Evolutionary conservation across 2,797 vertebrate genomes (phyloP), one percentile per base, ranked within the genome.

Genomic region (Lagocephalus sceleratus): DNA sequence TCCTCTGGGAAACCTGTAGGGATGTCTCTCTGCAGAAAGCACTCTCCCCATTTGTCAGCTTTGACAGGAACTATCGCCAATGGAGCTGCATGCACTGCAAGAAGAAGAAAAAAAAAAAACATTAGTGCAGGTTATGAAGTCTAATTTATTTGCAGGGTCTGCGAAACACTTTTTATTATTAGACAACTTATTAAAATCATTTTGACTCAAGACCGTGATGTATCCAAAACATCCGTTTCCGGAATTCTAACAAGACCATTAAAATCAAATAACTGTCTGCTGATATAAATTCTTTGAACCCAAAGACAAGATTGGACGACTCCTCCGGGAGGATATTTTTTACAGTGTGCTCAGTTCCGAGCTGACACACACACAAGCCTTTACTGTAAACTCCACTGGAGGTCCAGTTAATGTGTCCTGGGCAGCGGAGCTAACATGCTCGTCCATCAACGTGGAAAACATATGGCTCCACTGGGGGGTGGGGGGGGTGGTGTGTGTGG

Each of bases 11-110:
- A 82, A 66, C 75, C 76, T 83, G 77, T 63, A 71, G 74, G 77
- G 81, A 78, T 43, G 3, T 47, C 78, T 83, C 77, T 81, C 71
- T 83, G 83, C 77, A 81, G 62, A 87, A 82, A 84, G 75, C 81
- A 75, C 85, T 84, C 70, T 81, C 61, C 80, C 81, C 82, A 85
- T 85, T 83, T 84, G 71, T 85, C 79, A 85, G 69, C 52, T 78
- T 42, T 71, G 78, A 78, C 74, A 79, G 57, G 51, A 57, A 67
- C 49, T 69, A 74, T 70, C 59, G 47, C 47, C 57, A 68, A 57
- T 23, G 44, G 68, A 56, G 68, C 68, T 68, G 58, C 45, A 52
- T 77, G 73, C 73, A 63, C 82, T 83, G 71, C 75, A 87, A 83
- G 68, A 82, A 79, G 66, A 57, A 1, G 23, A 47, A 46, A 82